These are phyloP conservation scores for Acleris literana DNA, from an alignment of 2,888 invertebrate species.

Conservation along the genomic window DNA sequence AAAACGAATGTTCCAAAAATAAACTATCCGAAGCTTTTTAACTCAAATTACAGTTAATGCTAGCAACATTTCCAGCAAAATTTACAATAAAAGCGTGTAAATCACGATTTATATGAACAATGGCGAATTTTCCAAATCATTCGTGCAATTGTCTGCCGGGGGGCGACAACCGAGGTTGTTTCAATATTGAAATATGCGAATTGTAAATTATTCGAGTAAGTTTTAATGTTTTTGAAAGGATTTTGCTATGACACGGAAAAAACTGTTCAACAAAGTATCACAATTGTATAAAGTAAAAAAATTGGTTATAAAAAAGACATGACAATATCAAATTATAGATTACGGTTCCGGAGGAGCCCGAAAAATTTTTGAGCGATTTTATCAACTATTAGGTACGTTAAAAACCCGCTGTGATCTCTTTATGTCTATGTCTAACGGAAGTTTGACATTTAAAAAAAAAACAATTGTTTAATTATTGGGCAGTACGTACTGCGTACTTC, in stretches of 20 bases:
- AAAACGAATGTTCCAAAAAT: neutral
- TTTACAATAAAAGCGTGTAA: constrained; percentile 20
- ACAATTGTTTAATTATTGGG: too few relatives aligned
- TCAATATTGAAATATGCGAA: constrained; percentile 33
- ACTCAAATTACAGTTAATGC: neutral
- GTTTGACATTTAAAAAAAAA: too few relatives aligned
- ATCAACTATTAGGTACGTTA: too few relatives aligned
- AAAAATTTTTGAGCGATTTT: too few relatives aligned
- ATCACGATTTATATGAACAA: constrained; percentile 31
- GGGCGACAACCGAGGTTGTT: constrained; percentile 28
- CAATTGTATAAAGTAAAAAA: too few relatives aligned
- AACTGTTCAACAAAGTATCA: neutral
- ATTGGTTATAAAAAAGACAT: too few relatives aligned
- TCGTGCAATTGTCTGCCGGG: constrained; percentile 26
- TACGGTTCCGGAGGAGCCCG: too few relatives aligned
- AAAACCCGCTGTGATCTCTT: too few relatives aligned
- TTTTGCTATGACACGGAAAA: constrained; percentile 1
- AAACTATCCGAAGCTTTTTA: neutral
- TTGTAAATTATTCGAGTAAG: constrained; percentile 22
- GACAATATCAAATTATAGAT: too few relatives aligned
- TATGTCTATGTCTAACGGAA: too few relatives aligned
- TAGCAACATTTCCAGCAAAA: constrained; percentile 13
- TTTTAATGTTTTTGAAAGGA: constrained; percentile 25
- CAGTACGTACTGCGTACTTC: too few relatives aligned
- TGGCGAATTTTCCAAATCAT: constrained; percentile 31